Evolutionary conservation across 1,140 invertebrate genomes (phyloP), one percentile per base, ranked within the genome.

Genomic region (Saccostrea glomerata): DNA sequence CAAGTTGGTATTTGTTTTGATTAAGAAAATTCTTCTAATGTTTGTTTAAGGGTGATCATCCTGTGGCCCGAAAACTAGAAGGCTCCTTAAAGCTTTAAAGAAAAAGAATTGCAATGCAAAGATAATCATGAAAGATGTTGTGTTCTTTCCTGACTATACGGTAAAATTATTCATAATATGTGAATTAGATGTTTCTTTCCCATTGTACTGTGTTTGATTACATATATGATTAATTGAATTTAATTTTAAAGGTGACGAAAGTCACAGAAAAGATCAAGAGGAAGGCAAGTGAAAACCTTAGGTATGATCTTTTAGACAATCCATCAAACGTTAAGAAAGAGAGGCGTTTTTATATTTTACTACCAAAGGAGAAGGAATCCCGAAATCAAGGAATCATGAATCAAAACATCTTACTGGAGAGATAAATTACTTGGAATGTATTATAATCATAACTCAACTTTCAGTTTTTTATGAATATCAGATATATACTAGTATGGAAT

Each of bases 141-240:
- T 86, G 12, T 70, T 58, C 36, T 73, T 86, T 36, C 63, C 63
- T 40, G 63, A 86, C 30, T 86, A 70, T 70, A 12, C 63, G 25
- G 58, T 66, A 70, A 86, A 70, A 55, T 30, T 47, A 66, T 30
- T 13, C 20, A 15, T 36, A 36, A 36, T 36, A 60, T 60, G 13
- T 15, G 58, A 15, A 15, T 60, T 20, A 60, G 13, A 15, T 60
- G 3, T 13, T 60, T 60, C 20, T 60, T 60, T 60, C 20, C 30
- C 30, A 36, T 36, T 36, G 30, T 36, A 36, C 30, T 36, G 30
- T 36, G 30, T 36, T 36, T 36, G 30, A 36, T 36, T 36, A 36
- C 30, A 36, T 0, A 36, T 36, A 36, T 36, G 30, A 36, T 36
- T 36, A 36, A 36, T 36, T 36, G 30, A 60, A 60, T 15, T 20